Base-by-base conservation (phyloP, 2,797 vertebrate genomes). In the Hybognathus amarus region DNA sequence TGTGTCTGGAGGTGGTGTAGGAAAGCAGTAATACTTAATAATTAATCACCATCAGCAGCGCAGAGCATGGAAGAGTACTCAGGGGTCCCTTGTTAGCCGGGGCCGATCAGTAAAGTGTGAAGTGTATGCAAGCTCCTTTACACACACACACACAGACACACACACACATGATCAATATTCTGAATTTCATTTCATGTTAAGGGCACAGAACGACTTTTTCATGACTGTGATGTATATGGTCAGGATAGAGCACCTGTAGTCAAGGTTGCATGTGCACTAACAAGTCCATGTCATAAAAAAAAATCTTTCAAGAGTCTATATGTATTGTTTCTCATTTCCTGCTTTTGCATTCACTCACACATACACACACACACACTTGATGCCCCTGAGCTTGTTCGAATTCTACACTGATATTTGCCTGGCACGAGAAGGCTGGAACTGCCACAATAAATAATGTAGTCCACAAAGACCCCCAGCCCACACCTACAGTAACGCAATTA, bases 1-100 rank as follows among this genome's bases (percentile, higher is more conserved):
- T 83, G 73, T 75, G 83, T 79, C 78, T 85, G 61, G 84, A 36
- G 69, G 56, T 81, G 79, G 78, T 85, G 79, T 75, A 80, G 77
- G 30, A 82, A 74, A 59, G 76, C 79, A 76, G 80, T 85, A 83
- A 73, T 79, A 83, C 84, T 88, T 75, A 87, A 87, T 92, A 93
- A 95, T 94, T 93, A 93, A 94, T 94, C 93, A 92, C 90, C 91
- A 90, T 92, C 91, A 91, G 90, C 89, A 89, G 91, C 86, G 89
- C 88, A 85, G 89, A 90, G 91, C 92, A 89, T 90, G 90, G 90
- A 93, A 90, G 91, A 92, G 92, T 87, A 88, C 89, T 90, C 91
- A 86, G 91, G 87, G 85, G 81, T 87, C 84, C 76, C 83, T 87
- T 87, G 84, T 87, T 87, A 88, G 81, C 83, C 59, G 70, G 22